Evolutionary conservation across 2,888 invertebrate genomes (phyloP).

Genomic region (Lamproptera curius): DNA sequence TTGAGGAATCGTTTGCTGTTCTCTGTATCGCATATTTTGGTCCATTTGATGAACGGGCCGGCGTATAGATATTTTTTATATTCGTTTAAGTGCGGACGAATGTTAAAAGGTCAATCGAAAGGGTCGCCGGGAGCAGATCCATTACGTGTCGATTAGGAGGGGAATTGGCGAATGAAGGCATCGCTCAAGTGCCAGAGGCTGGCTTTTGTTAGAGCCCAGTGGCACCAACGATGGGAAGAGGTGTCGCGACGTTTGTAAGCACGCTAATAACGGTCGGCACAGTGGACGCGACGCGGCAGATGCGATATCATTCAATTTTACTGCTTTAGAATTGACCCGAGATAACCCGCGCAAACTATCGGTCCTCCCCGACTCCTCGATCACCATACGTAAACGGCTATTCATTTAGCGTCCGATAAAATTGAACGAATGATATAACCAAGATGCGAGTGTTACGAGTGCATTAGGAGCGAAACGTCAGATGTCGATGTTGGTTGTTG

Average conservation of each 20-base stretch:
- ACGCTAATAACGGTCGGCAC: conserved; percentile 69
- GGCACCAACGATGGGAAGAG: conserved; percentile 24
- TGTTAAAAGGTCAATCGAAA: neutral
- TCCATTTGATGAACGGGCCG: neutral
- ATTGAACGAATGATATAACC: conserved; percentile 6
- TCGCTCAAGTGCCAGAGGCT: neutral
- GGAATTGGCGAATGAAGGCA: neutral
- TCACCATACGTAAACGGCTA: conserved; percentile 42
- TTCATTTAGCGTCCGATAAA: conserved; percentile 29
- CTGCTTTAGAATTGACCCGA: conserved; percentile 71
- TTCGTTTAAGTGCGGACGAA: neutral
- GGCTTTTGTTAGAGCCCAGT: neutral
- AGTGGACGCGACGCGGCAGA: conserved; percentile 63
- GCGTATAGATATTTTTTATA: neutral
- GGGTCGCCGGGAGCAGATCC: neutral
- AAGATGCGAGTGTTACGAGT: neutral
- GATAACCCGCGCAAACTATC: conserved; percentile 71
- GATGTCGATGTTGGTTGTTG: conserved; percentile 5
- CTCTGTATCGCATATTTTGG: neutral
- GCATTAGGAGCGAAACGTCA: neutral
- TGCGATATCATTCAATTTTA: conserved; percentile 76
- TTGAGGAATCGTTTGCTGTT: neutral
- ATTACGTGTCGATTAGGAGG: neutral
- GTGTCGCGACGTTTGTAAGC: conserved; percentile 62
- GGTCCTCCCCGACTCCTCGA: conserved; percentile 61